These are phyloP conservation scores for Cynodonichthys magdalenae DNA, from an alignment of 2,797 vertebrate species.

Conservation along the genomic window DNA sequence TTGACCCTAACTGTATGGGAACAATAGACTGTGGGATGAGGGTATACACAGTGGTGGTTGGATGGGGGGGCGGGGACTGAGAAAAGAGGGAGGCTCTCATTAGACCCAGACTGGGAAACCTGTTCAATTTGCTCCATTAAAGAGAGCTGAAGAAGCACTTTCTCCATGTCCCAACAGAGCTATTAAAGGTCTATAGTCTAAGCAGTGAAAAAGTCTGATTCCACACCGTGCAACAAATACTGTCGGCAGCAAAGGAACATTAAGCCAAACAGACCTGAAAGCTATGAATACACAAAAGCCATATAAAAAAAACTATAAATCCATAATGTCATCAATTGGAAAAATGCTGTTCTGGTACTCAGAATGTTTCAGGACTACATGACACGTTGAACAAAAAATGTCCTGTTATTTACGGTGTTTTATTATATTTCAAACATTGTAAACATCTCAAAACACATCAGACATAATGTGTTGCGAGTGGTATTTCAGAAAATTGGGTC, in stretches of 20 bases:
- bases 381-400: constrained; percentile 40
- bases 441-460: constrained; percentile 37
- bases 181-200: constrained; percentile 65
- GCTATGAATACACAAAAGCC: constrained; percentile 64
- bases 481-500: constrained; percentile 17
- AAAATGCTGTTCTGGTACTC: constrained; percentile 41
- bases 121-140: constrained; percentile 85
- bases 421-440: constrained; percentile 39
- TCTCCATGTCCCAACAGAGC: constrained; percentile 78
- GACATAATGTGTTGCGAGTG: constrained; percentile 6
- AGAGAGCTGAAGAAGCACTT: constrained; percentile 85
- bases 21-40: constrained; percentile 69
- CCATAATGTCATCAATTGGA: constrained; percentile 46
- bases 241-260: constrained; percentile 54
- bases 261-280: constrained; percentile 67
- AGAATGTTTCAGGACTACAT: constrained; percentile 41
- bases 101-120: constrained; percentile 71
- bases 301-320: constrained; percentile 53
- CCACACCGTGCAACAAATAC: constrained; percentile 57
- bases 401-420: constrained; percentile 36
- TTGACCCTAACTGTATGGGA: constrained; percentile 71
- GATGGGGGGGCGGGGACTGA: constrained; percentile 4
- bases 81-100: constrained; percentile 69
- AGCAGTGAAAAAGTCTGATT: constrained; percentile 57
- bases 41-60: constrained; percentile 19